Evolutionary conservation across 2,888 invertebrate species (phyloP).

Genomic region (Archips crataeganus): DNA sequence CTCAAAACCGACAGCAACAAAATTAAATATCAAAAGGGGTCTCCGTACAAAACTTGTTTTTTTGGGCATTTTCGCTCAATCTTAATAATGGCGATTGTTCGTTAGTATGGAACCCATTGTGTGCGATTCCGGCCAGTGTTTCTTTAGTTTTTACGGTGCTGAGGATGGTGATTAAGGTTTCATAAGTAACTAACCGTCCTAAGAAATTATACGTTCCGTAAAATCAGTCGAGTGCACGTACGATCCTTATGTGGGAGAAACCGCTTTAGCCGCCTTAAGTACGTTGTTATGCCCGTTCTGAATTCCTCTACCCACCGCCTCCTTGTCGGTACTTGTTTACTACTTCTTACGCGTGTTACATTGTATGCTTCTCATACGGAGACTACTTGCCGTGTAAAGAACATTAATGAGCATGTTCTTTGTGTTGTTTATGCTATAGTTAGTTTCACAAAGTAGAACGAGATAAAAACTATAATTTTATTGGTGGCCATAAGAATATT

Average conservation of each 20-base stretch:
- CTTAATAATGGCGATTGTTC: too few relatives aligned
- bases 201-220: constrained; percentile 1
- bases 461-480: neutral
- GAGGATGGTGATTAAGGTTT: neutral
- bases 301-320: neutral
- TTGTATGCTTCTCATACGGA: constrained; percentile 3
- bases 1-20: too few relatives aligned
- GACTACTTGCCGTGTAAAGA: neutral
- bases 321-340: constrained; percentile 1
- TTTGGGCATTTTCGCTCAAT: too few relatives aligned
- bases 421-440: neutral
- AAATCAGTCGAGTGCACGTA: constrained; percentile 1
- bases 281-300: constrained; percentile 2
- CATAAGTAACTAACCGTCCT: neutral
- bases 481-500: neutral
- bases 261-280: neutral
- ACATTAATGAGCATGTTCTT: neutral
- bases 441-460: neutral
- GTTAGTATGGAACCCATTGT: too few relatives aligned
- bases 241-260: neutral
- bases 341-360: constrained; percentile 1
- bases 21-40: too few relatives aligned
- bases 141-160: neutral
- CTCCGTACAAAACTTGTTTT: too few relatives aligned
- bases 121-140: neutral